Evolutionary conservation across 1,140 invertebrate species (phyloP).

Genomic region (Polypedilum pembai): DNA sequence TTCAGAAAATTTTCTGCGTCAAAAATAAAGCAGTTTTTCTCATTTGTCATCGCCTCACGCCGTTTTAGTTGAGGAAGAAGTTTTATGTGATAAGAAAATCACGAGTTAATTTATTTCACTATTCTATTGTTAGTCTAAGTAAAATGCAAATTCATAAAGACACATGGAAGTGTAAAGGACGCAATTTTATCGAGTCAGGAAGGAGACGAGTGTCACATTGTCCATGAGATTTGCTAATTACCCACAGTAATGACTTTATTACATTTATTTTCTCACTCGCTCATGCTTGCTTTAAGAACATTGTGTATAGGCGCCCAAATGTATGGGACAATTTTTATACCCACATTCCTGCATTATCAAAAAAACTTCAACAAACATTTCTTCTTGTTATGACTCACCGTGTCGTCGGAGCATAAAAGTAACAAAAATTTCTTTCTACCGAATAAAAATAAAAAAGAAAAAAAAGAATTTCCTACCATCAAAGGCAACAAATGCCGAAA

Average conservation of each 20-base stretch:
- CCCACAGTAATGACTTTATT: background rate
- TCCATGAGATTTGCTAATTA: background rate
- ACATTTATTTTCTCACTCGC: background rate
- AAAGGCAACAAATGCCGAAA: background rate
- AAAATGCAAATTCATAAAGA: background rate
- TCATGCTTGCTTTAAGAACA: background rate
- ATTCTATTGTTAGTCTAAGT: background rate
- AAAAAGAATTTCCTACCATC: no score
- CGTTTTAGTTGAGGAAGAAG: background rate
- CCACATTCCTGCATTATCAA: slow-evolving; percentile 10
- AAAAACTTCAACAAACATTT: background rate
- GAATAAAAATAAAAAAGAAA: background rate
- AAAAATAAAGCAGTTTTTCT: background rate
- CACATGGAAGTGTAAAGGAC: background rate
- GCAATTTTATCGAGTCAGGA: background rate
- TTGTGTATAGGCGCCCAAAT: background rate
- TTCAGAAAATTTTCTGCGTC: background rate
- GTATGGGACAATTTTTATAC: background rate
- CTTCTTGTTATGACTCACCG: background rate
- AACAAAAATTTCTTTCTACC: background rate
- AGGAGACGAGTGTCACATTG: background rate
- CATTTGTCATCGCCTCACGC: background rate
- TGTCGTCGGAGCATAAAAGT: background rate
- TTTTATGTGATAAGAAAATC: background rate
- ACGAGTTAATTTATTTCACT: background rate